Evolutionary conservation across 1,140 invertebrate species (phyloP), one percentile per base, ranked within the genome.

Genomic region (Aleiodes sp.): DNA sequence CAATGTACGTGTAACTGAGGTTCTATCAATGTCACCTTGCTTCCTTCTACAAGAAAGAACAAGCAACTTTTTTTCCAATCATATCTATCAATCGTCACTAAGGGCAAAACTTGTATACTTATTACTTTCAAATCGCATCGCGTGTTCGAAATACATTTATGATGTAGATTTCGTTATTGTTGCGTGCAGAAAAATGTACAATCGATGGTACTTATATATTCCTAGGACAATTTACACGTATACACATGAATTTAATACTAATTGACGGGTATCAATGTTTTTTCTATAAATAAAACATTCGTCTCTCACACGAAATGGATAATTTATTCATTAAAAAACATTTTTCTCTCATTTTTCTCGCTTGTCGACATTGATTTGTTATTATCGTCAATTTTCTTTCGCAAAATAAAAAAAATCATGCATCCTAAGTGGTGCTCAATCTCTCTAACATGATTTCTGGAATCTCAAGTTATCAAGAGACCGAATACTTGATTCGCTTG

Each of bases 401-500:
- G n/a, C n/a, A n/a, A n/a, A n/a, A n/a, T n/a, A n/a, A n/a, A n/a
- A n/a, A n/a, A n/a, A n/a, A n/a, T n/a, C 16, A 43, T 19, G 8
- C 31, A 7, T 12, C 14, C 62, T 67, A 21, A 52, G 46, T 52
- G 21, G 46, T 24, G 19, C 46, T 52, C 21, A 16, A 24, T 4
- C 10, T 24, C 46, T 9, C 21, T 16, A 12, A 9, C 70, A 79
- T 80, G 72, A 31, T 4, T 78, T 78, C 70, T 74, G 56, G 69
- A 43, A 68, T 74, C 75, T 79, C 73, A 70, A 70, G 72, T 57
- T 70, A 79, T 79, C 77, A 82, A 82, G 75, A 77, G 68, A 43
- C 71, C 65, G 78, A 74, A 81, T 77, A 81, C 80, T 79, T 79
- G 76, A 75, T 73, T 75, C 79, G 76, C 78, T 69, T 72, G 75